Evolutionary conservation across 2,113 vertebrate species (phyloP), one percentile per base, ranked within the genome.

Genomic region (Cinclus cinclus): DNA sequence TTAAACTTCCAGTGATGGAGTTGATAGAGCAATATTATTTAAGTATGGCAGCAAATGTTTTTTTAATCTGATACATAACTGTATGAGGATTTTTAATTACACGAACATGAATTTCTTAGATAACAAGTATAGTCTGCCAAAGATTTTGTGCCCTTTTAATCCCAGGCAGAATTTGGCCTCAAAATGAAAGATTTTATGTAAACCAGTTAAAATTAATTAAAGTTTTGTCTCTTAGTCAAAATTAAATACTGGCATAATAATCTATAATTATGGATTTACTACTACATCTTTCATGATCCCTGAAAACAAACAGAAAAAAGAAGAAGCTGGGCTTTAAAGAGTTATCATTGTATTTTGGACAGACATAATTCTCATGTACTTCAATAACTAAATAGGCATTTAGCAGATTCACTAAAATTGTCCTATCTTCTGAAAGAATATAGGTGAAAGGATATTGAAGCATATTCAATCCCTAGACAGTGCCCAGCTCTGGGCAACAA

Each of bases 361-460:
- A 50, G 28, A 10, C 6, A 56, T 1, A 42, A 58, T 44, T 65
- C 27, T 39, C 10, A 67, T 24, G 13, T 3, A 33, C 4, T 56
- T 22, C 25, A 70, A 22, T 30, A 67, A 30, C 7, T 35, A 33
- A 42, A 41, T 60, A 35, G 0, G 0, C 21, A 1, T 74, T 44
- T 52, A 46, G 14, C 3, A 37, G 8, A 46, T 46, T 58, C 37
- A 31, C 33, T 37, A 67, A 73, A 75, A 62, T 23, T 55, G 2
- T 1, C 1, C 2, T 49, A 11, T 71, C 3, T 69, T 46, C 25
- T 50, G 67, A 53, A 52, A 70, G 18, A 59, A 42, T 18, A 23
- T 6, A 24, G 2, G 5, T n/a, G 13, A 76, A 65, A 87, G 3
- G 11, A 27, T 79, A 82, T 23, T 31, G 31, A 65, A 86, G 5